Evolutionary conservation across 2,797 vertebrate genomes (phyloP).

Genomic region (Arnoldichthys spilopterus): DNA sequence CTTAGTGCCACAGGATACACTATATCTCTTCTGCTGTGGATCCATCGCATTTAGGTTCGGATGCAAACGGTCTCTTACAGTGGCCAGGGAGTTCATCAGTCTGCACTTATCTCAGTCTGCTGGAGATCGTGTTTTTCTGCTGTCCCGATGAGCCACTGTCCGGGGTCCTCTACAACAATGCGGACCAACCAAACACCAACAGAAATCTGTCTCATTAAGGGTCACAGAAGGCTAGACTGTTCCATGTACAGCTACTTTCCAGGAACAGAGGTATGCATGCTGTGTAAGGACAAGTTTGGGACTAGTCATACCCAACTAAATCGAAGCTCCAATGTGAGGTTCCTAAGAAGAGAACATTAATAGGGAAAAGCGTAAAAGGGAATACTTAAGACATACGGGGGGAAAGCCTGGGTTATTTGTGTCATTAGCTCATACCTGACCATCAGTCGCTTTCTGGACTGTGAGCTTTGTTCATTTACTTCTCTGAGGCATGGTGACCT

Average conservation of each 20-base stretch:
- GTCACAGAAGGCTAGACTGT: background rate
- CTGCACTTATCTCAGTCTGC: background rate
- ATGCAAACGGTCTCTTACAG: constrained; percentile 9
- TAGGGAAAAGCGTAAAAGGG: constrained; percentile 31
- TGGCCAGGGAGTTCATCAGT: background rate
- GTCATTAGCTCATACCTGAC: constrained; percentile 39
- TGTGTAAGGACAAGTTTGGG: constrained; percentile 23
- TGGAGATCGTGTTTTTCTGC: background rate
- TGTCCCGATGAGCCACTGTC: background rate
- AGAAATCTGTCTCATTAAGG: background rate
- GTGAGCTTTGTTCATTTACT: constrained; percentile 39
- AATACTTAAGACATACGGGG: constrained; percentile 18
- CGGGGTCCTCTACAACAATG: background rate
- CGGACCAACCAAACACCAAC: background rate
- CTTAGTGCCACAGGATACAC: constrained; percentile 1
- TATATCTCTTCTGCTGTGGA: background rate
- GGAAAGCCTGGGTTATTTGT: constrained; percentile 29
- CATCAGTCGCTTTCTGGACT: constrained; percentile 42
- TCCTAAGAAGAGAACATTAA: constrained; percentile 6
- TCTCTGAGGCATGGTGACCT: constrained; percentile 63
- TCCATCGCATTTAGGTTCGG: background rate
- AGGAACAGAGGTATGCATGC: constrained; percentile 22
- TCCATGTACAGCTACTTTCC: constrained; percentile 23
- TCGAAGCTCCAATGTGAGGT: background rate
- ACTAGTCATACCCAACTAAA: background rate